Evolutionary conservation across 2,888 invertebrate genomes (phyloP).

Genomic region (Sicus ferrugineus): DNA sequence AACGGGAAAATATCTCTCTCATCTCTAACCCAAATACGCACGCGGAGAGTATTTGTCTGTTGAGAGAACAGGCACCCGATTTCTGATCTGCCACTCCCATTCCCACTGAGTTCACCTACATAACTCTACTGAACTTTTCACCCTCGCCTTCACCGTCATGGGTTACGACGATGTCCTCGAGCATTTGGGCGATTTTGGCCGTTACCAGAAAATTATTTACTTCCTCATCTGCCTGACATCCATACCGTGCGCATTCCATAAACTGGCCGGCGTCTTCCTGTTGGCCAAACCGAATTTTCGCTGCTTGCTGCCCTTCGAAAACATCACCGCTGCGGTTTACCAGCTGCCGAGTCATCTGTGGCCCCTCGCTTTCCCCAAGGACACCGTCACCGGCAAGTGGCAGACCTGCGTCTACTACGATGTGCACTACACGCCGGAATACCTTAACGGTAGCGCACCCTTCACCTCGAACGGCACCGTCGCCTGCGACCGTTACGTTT

Average conservation of each 20-base stretch:
- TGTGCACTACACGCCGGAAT: constrained; percentile 60
- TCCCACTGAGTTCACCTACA: background rate
- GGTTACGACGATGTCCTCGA: constrained; percentile 76
- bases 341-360: constrained; percentile 64
- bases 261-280: constrained; percentile 75
- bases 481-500: constrained; percentile 69
- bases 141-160: constrained; percentile 65
- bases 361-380: constrained; percentile 68
- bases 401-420: constrained; percentile 68
- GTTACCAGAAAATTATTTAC: constrained; percentile 74
- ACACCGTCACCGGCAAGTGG: constrained; percentile 65
- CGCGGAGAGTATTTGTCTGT: background rate
- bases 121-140: no score
- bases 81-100: background rate
- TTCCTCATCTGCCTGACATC: constrained; percentile 75
- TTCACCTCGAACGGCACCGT: constrained; percentile 48
- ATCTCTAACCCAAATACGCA: background rate
- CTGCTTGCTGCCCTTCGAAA: constrained; percentile 70
- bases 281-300: constrained; percentile 73
- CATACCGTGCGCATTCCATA: constrained; percentile 77
- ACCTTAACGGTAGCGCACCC: constrained; percentile 51
- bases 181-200: constrained; percentile 75
- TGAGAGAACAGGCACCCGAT: background rate
- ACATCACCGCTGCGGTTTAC: constrained; percentile 56
- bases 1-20: background rate